Conservation (phyloP, 2,113 vertebrate species). For the Pampusana beccarii region DNA sequence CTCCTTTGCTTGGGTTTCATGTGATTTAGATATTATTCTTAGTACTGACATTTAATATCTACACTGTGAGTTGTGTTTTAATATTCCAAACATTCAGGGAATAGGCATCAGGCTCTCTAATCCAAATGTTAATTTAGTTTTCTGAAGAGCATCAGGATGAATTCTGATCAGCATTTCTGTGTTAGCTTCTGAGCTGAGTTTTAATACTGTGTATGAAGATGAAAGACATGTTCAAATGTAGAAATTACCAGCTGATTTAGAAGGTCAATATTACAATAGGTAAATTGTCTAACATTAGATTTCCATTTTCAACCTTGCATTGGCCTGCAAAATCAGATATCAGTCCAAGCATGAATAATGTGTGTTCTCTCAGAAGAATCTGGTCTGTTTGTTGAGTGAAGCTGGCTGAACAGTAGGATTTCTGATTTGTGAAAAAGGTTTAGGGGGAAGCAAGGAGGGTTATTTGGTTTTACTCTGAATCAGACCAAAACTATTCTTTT, state of each 20-base stretch:
- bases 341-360: neutral
- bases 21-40: neutral
- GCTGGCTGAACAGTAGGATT: neutral
- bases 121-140: constrained; percentile 26
- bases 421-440: neutral
- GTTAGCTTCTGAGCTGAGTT: neutral
- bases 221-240: neutral
- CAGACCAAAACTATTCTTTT: neutral
- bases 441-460: neutral
- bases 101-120: neutral
- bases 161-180: neutral
- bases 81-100: neutral
- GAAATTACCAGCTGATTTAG: neutral
- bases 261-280: neutral
- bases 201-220: neutral
- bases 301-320: neutral
- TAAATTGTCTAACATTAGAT: neutral
- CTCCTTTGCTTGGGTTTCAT: neutral
- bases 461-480: neutral
- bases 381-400: neutral
- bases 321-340: neutral
- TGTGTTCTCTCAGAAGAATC: neutral
- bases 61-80: neutral
- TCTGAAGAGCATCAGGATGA: neutral
- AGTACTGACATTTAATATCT: neutral